phyloP scores from a whole-genome alignment of 2,113 vertebrate species.

The Odocoileus virginianus region DNA sequence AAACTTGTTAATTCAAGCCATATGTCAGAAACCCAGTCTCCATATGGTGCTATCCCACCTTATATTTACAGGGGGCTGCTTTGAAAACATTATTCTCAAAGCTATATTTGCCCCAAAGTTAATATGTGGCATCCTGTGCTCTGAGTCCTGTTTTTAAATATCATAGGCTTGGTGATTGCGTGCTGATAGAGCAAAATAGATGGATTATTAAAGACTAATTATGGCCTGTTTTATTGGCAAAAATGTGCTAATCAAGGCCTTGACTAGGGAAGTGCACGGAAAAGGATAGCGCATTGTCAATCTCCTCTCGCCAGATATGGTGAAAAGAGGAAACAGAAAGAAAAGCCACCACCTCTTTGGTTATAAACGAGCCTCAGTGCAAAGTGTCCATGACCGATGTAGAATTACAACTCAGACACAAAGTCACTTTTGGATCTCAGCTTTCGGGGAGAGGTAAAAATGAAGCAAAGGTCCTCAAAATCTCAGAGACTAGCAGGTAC shows the following conservation, averaged over 20 bases:
- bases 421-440: background rate
- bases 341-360: conserved; percentile 14
- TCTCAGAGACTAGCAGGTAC: background rate
- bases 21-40: conserved; percentile 85
- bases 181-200: conserved; percentile 72
- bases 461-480: background rate
- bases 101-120: conserved; percentile 81
- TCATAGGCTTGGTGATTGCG: conserved; percentile 49
- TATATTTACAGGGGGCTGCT: conserved; percentile 85
- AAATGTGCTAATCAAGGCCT: conserved; percentile 77
- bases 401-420: background rate
- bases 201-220: conserved; percentile 77
- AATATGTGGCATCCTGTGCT: conserved; percentile 67
- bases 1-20: conserved; percentile 90
- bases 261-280: conserved; percentile 51
- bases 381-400: background rate
- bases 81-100: conserved; percentile 83
- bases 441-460: background rate
- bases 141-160: conserved; percentile 69
- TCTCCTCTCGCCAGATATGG: conserved; percentile 31
- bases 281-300: conserved; percentile 48
- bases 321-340: conserved; percentile 35
- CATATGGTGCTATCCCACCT: conserved; percentile 85
- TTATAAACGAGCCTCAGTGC: background rate
- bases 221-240: conserved; percentile 74